Evolutionary conservation across 2,797 vertebrate species (phyloP), one percentile per base, ranked within the genome.

Genomic region (Pitangus sulphuratus): DNA sequence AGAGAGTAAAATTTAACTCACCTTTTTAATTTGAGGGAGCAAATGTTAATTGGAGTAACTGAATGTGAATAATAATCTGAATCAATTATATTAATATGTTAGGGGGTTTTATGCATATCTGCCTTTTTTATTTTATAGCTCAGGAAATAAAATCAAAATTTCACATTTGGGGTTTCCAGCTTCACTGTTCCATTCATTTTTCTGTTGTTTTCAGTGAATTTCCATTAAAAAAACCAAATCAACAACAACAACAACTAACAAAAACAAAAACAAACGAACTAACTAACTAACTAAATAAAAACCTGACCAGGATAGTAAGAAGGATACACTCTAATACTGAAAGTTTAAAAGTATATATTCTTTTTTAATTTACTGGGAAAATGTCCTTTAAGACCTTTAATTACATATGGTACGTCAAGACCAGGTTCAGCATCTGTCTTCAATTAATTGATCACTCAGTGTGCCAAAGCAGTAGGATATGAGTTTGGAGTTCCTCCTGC

Each of bases 401-500:
- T 89, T 94, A 9, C 24, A 30, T 45, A 20, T 15, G 42, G 21
- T 83, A 87, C 45, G 71, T 87, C 53, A 86, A 91, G 82, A 57
- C 58, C 45, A 85, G 20, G 82, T 65, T 93, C 65, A 89, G 22
- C 0, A 15, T 89, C 79, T 96, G 82, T 81, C 82, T 96, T 89
- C 61, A 58, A 92, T 96, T 97, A 89, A 54, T 94, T 54, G n/a
- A 81, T 74, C 39, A 18, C 19, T 78, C 48, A 10, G 2, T 48
- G 47, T 61, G 95, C 91, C 95, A 96, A 91, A 96, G 85, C 79
- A 89, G 95, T 92, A 96, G 94, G 87, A 95, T 92, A 92, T 58
- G 37, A 80, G 47, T 93, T 91, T 97, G 95, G 91, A 96, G 47
- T 82, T 78, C 78, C 35, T 96, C 89, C 93, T 88, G 89, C 84